These are phyloP conservation scores for Chroicocephalus ridibundus DNA, from an alignment of 2,113 vertebrate species.

Conservation along the genomic window DNA sequence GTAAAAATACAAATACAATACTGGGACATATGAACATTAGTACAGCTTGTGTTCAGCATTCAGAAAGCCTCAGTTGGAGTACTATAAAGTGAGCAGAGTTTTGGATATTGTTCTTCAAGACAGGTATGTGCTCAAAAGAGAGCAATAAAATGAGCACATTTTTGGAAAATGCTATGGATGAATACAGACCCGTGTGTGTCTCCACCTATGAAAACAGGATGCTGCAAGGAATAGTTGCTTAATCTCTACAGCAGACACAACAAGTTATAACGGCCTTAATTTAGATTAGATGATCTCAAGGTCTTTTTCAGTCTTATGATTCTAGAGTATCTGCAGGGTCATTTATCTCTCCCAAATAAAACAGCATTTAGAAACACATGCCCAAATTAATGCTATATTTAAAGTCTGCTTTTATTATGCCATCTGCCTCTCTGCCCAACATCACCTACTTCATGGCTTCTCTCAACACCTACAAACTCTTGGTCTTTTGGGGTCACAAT, in stretches of 20 bases:
- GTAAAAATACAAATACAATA: background rate
- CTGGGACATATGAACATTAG: background rate
- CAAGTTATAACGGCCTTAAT: conserved; percentile 21
- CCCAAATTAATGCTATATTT: background rate
- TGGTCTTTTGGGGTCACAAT: background rate
- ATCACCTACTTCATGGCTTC: background rate
- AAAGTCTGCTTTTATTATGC: background rate
- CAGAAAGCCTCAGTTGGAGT: background rate
- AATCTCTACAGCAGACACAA: conserved; percentile 34
- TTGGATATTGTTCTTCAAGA: background rate
- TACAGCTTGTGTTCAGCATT: background rate
- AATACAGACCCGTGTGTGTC: conserved; percentile 18
- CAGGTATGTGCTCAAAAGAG: background rate
- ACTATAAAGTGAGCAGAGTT: background rate
- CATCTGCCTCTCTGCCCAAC: background rate
- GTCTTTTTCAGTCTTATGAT: background rate
- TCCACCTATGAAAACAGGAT: conserved; percentile 43
- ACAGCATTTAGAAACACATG: background rate
- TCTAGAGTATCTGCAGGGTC: background rate
- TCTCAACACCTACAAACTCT: background rate
- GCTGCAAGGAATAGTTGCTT: conserved; percentile 56
- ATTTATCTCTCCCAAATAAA: background rate
- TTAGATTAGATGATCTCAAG: conserved; percentile 48
- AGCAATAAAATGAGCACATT: background rate
- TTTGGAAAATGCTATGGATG: background rate